Evolutionary conservation across 2,797 vertebrate genomes (phyloP).

Genomic region (Poeciliopsis infans): DNA sequence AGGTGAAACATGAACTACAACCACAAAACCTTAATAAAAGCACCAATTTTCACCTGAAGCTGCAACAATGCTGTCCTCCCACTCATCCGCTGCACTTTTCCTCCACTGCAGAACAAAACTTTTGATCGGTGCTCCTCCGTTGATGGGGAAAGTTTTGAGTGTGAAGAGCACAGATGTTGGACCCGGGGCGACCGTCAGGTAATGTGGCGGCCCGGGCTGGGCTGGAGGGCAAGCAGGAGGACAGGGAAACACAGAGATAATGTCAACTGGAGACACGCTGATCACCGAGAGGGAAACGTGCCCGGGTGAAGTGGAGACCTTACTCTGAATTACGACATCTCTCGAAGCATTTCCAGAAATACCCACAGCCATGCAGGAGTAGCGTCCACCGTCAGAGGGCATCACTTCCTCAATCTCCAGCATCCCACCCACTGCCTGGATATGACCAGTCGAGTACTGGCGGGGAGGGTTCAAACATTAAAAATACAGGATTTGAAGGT

Average conservation of each 20-base stretch:
- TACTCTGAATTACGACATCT: slow-evolving; percentile 77
- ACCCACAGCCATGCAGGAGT: slow-evolving; percentile 80
- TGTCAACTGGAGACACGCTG: not conserved
- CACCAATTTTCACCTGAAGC: slow-evolving; percentile 60
- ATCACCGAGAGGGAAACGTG: not conserved
- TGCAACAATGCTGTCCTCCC: slow-evolving; percentile 57
- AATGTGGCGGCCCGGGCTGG: slow-evolving; percentile 66
- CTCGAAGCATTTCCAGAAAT: slow-evolving; percentile 66
- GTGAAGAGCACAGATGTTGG: slow-evolving; percentile 63
- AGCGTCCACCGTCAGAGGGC: slow-evolving; percentile 82
- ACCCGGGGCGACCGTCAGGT: slow-evolving; percentile 57
- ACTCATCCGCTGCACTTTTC: slow-evolving; percentile 45
- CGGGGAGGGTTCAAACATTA: not conserved
- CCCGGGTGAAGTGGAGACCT: slow-evolving; percentile 22
- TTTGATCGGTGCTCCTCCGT: slow-evolving; percentile 75
- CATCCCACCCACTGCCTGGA: slow-evolving; percentile 44
- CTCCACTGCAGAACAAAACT: slow-evolving; percentile 76
- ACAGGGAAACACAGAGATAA: not conserved
- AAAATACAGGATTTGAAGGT: not conserved
- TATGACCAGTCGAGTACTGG: slow-evolving; percentile 53
- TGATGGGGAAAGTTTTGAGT: slow-evolving; percentile 47
- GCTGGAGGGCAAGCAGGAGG: slow-evolving; percentile 56
- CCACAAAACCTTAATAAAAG: not conserved
- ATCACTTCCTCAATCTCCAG: slow-evolving; percentile 71
- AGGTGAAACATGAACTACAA: not conserved